A percentile compares a stretch with the other conserved stretches of the same genome.
These are phyloP conservation scores for Acrobasis suavella DNA, from an alignment of 2,888 invertebrate genomes.

Conservation along the genomic window DNA sequence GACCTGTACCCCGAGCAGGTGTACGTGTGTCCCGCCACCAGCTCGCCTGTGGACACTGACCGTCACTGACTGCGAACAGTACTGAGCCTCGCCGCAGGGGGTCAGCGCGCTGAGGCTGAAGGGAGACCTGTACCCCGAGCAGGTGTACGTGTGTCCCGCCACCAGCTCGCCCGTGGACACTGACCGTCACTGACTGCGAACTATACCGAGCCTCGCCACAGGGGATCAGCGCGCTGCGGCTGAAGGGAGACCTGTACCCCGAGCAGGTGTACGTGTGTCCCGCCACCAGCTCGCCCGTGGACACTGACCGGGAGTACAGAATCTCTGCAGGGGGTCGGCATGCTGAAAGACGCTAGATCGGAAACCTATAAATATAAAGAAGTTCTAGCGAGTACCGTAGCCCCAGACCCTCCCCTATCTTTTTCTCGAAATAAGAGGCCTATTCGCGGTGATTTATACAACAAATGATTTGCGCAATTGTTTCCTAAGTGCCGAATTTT, in stretches of 20 bases:
- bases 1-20: conserved; percentile 59
- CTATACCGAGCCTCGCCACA: conserved; percentile 34
- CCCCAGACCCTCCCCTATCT: too few species aligned
- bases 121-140: conserved; percentile 86
- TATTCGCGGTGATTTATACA: too few species aligned
- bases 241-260: conserved; percentile 88
- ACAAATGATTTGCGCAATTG: too few species aligned
- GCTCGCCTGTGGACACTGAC: too few species aligned
- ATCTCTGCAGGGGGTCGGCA: too few species aligned
- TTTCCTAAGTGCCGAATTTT: too few species aligned
- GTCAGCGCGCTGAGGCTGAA: conserved; percentile 86
- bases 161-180: conserved; percentile 46
- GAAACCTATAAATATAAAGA: too few species aligned
- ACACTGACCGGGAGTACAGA: conserved; percentile 35
- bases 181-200: conserved; percentile 22
- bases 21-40: too few species aligned
- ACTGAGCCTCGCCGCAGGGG: conserved; percentile 80
- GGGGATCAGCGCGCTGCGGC: conserved; percentile 84
- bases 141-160: conserved; percentile 55
- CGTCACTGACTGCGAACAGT: conserved; percentile 39
- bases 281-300: conserved; percentile 44
- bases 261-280: conserved; percentile 63
- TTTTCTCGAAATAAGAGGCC: too few species aligned
- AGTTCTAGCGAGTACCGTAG: too few species aligned
- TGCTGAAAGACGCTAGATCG: too few species aligned